A percentile compares a stretch with the other conserved stretches of the same genome.
These are phyloP conservation scores for Lasioglossum figueresi DNA, from an alignment of 2,888 invertebrate genomes.

Conservation along the genomic window DNA sequence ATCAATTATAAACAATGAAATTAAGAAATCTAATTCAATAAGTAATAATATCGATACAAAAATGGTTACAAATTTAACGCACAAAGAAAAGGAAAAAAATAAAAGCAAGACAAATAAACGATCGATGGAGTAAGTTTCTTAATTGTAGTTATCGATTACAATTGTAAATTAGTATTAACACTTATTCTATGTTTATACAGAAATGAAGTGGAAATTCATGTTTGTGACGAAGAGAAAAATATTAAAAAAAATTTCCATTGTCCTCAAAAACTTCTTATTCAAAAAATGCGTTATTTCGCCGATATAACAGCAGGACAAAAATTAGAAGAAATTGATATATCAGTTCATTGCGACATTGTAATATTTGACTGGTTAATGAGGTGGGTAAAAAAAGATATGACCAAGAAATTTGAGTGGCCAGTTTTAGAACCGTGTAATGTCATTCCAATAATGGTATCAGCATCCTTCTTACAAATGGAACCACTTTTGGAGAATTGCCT, in stretches of 20 bases:
- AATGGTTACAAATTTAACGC: conserved; percentile 28
- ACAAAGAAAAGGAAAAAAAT: conserved; percentile 72
- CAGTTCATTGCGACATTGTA: conserved; percentile 97
- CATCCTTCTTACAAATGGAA: conserved; percentile 97
- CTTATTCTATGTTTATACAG: conserved; percentile 80
- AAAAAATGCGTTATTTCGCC: conserved; percentile 98
- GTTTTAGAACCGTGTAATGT: conserved; percentile 92
- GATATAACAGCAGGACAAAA: conserved; percentile 93
- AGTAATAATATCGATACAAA: conserved; percentile 66
- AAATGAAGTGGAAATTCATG: conserved; percentile 95
- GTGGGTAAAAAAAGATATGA: conserved; percentile 94
- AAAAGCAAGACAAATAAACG: conserved; percentile 77
- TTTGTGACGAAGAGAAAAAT: conserved; percentile 97
- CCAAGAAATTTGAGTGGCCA: conserved; percentile 89
- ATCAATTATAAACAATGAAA: conserved; percentile 81
- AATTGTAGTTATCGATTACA: not conserved
- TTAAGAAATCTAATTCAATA: conserved; percentile 85
- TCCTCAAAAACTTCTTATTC: conserved; percentile 92
- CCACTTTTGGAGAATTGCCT: conserved; percentile 94
- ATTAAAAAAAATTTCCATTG: conserved; percentile 95
- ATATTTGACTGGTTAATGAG: conserved; percentile 98
- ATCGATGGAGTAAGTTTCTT: conserved; percentile 74
- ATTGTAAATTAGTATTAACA: conserved; percentile 17
- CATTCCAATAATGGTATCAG: conserved; percentile 96
- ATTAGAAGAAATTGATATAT: conserved; percentile 96